These are phyloP conservation scores for Smittia aterrima DNA, from an alignment of 2,888 invertebrate species.

Conservation along the genomic window DNA sequence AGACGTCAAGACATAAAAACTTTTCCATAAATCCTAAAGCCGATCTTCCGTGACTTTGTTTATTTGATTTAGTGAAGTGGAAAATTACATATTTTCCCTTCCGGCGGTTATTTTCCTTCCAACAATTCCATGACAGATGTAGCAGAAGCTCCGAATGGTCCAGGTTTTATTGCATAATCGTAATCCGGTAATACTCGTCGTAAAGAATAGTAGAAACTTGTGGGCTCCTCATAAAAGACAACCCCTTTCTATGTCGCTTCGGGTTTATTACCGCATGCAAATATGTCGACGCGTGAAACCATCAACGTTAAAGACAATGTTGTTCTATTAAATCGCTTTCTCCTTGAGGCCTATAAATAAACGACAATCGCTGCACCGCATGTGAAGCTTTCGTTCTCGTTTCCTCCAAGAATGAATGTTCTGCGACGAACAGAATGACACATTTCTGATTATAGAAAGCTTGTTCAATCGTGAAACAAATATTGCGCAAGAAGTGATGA, in stretches of 20 bases:
- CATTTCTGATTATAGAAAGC: too few species aligned
- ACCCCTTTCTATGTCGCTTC: not conserved
- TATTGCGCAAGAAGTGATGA: not conserved
- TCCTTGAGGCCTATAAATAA: not conserved
- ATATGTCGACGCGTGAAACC: conserved; percentile 1
- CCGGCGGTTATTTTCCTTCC: not conserved
- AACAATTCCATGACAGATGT: not conserved
- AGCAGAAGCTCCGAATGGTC: not conserved
- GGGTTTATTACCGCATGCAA: conserved; percentile 2
- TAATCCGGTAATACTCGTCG: not conserved
- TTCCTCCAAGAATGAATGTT: too few species aligned
- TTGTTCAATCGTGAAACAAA: not conserved
- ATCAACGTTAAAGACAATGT: conserved; percentile 4
- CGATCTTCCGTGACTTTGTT: conserved; percentile 7
- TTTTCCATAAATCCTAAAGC: too few species aligned
- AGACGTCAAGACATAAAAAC: too few species aligned
- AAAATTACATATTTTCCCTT: conserved; percentile 29
- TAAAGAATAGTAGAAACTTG: not conserved
- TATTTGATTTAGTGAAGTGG: conserved; percentile 12
- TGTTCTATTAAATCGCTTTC: not conserved
- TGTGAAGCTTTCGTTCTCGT: not conserved
- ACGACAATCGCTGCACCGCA: not conserved
- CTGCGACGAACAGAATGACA: too few species aligned
- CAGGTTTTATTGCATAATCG: not conserved
- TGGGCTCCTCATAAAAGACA: not conserved